phyloP scores from a whole-genome alignment of 2,113 vertebrate species.

The Astatotilapia flaviijosephi region DNA sequence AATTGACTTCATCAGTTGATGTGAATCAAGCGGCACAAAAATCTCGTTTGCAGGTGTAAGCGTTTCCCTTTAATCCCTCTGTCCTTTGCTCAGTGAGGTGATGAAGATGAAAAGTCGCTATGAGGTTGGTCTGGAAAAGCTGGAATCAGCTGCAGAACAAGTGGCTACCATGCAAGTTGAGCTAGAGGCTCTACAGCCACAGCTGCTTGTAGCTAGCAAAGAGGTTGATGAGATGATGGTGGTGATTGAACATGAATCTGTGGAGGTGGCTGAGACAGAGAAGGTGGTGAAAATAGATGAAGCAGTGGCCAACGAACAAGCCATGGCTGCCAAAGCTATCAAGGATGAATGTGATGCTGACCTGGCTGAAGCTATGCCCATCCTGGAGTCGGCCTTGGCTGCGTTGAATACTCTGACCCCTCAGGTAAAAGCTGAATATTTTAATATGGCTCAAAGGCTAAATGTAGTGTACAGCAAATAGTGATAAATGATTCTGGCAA shows the following conservation, averaged over 20 bases:
- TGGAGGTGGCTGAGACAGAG: constrained; percentile 84
- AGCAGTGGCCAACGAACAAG: constrained; percentile 80
- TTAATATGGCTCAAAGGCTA: not conserved
- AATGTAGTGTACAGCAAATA: not conserved
- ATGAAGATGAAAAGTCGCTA: constrained; percentile 84
- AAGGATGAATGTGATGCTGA: constrained; percentile 91
- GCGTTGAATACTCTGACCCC: constrained; percentile 83
- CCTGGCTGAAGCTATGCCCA: constrained; percentile 80
- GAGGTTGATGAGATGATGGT: constrained; percentile 85
- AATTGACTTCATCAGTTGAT: not conserved
- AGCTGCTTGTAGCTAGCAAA: constrained; percentile 79
- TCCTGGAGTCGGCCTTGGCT: constrained; percentile 78
- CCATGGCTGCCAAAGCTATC: constrained; percentile 86
- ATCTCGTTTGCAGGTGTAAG: not conserved
- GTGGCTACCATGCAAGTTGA: constrained; percentile 83
- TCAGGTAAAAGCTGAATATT: constrained; percentile 67
- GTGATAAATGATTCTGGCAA: not conserved
- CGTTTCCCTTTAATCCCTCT: not conserved
- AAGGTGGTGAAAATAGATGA: constrained; percentile 85
- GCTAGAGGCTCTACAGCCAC: constrained; percentile 84
- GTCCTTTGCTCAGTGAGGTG: constrained; percentile 72
- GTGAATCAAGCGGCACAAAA: not conserved
- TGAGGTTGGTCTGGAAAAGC: constrained; percentile 84
- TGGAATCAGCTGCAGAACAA: constrained; percentile 81
- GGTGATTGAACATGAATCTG: constrained; percentile 81